A percentile compares a stretch with the other conserved stretches of the same genome.
These are phyloP conservation scores for Clytia hemisphaerica DNA, from an alignment of 30 jellyfish, hydroid and myxozoan species.

Conservation along the genomic window DNA sequence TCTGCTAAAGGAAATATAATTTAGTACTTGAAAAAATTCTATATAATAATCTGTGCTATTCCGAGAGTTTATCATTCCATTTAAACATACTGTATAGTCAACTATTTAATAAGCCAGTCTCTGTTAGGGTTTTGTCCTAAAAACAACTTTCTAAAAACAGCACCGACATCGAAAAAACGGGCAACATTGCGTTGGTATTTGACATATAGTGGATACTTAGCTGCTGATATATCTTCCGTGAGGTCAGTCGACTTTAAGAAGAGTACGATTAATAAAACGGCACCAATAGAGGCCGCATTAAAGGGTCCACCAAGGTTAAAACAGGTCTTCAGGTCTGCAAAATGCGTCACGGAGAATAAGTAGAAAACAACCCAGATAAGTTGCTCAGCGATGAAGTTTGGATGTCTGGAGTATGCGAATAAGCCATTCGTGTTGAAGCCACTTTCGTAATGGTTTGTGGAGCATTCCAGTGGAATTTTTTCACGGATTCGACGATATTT, in stretches of 20 bases:
- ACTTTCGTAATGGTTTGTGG: slow-evolving; percentile 1
- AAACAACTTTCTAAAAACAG: neutral
- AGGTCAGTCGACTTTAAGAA: slow-evolving; percentile 9
- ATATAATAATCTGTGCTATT: no score
- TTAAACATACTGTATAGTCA: no score
- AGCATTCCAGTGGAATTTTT: neutral
- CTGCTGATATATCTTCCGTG: slow-evolving; percentile 6
- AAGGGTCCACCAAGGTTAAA: neutral
- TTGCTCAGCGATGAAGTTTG: slow-evolving; percentile 10
- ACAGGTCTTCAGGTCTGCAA: neutral
- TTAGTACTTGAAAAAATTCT: no score
- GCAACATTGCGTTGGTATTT: neutral
- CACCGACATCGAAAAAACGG: neutral
- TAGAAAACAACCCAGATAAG: slow-evolving; percentile 6
- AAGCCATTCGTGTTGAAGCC: neutral
- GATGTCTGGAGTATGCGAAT: slow-evolving; percentile 9
- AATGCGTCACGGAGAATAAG: neutral
- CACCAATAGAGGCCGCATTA: neutral
- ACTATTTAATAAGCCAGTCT: neutral
- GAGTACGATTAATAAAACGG: neutral
- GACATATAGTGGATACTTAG: neutral
- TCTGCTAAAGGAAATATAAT: no score
- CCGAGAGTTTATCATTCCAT: no score
- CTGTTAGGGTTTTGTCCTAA: slow-evolving; percentile 1
- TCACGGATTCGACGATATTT: neutral